Conservation (phyloP, 2,797 vertebrate species). For the Bucorvus abyssinicus region DNA sequence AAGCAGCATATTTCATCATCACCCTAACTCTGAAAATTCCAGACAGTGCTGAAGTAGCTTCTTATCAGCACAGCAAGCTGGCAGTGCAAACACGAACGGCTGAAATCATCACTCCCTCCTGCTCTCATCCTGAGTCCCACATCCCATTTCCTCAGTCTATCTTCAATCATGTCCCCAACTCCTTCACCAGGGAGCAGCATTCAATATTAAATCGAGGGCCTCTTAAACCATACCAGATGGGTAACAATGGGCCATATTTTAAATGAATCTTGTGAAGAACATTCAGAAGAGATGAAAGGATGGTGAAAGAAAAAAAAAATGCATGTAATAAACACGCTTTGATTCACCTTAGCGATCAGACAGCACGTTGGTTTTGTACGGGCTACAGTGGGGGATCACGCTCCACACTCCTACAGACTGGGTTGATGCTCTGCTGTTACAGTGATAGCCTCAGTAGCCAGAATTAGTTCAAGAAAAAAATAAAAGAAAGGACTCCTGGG, state of each 20-base stretch:
- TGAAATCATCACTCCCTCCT: background rate
- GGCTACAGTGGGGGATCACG: background rate
- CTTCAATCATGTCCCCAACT: rapidly evolving
- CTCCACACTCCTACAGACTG: background rate
- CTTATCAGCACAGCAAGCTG: background rate
- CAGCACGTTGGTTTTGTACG: background rate
- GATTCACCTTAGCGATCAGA: background rate
- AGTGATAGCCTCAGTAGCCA: background rate
- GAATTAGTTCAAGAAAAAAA: background rate
- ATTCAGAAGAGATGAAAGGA: background rate
- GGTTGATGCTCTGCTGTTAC: background rate
- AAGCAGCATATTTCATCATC: background rate
- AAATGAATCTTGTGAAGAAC: background rate
- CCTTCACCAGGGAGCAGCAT: background rate
- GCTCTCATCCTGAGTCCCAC: background rate
- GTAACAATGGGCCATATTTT: background rate
- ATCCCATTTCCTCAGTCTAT: background rate
- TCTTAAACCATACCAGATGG: background rate
- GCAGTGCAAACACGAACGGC: background rate
- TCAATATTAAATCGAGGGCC: background rate
- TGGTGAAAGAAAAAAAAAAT: background rate
- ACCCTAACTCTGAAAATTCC: background rate
- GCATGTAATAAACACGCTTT: background rate
- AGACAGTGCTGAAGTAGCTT: background rate
- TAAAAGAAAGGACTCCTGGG: background rate